Conservation (phyloP, 2,888 invertebrate genomes). For the Ormyrus nitidulus region DNA sequence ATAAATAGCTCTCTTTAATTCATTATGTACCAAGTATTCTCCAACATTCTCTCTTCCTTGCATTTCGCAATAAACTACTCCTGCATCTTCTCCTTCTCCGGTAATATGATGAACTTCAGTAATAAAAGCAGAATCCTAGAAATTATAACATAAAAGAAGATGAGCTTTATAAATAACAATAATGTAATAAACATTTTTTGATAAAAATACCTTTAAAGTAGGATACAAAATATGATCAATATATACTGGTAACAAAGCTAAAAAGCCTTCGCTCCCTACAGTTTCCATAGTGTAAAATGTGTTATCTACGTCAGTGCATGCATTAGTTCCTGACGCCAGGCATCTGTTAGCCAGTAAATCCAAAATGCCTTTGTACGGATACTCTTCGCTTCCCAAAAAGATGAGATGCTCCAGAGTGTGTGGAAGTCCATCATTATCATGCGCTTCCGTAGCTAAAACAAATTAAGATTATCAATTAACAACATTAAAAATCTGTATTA, state of each 20-base stretch:
- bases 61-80: slow-evolving; percentile 98
- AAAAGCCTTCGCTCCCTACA: slow-evolving; percentile 90
- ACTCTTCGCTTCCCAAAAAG: slow-evolving; percentile 92
- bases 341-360: slow-evolving; percentile 93
- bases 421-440: slow-evolving; percentile 94
- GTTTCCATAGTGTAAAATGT: slow-evolving; percentile 94
- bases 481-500: no score
- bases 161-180: slow-evolving; percentile 4
- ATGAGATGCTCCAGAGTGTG: slow-evolving; percentile 95
- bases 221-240: slow-evolving; percentile 93
- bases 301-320: slow-evolving; percentile 91
- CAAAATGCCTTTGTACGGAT: slow-evolving; percentile 92
- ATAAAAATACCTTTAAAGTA: slow-evolving; percentile 80
- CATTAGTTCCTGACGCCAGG: slow-evolving; percentile 94
- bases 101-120: slow-evolving; percentile 96
- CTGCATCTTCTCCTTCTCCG: slow-evolving; percentile 91
- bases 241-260: slow-evolving; percentile 92
- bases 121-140: slow-evolving; percentile 85
- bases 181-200: background rate
- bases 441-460: slow-evolving; percentile 88
- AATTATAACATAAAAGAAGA: slow-evolving; percentile 3
- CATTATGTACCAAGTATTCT: slow-evolving; percentile 82
- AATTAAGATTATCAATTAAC: background rate
- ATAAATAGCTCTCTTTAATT: slow-evolving; percentile 84
- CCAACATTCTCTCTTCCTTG: slow-evolving; percentile 90